Percentiles rank a stretch among this genome's conserved stretches.
These are phyloP conservation scores for Peromyscus polionotus DNA, from an alignment of 2,113 vertebrate species.

Conservation along the genomic window DNA sequence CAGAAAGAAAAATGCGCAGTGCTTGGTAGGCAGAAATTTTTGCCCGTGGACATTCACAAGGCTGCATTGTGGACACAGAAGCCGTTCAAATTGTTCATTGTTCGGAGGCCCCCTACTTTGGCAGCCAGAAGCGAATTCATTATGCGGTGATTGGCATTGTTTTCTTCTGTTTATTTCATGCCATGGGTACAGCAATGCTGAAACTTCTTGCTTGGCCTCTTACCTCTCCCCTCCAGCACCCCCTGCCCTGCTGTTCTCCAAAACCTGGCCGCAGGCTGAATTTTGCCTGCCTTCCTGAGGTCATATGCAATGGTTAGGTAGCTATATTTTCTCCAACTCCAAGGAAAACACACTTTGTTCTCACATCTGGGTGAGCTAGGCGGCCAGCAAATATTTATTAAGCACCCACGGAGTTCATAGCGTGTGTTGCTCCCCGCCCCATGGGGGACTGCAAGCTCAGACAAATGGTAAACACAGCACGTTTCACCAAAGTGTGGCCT, in stretches of 20 bases:
- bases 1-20: constrained; percentile 77
- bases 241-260: not conserved
- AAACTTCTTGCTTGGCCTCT: constrained; percentile 43
- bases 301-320: not conserved
- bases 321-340: constrained; percentile 1
- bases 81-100: constrained; percentile 83
- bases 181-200: constrained; percentile 52
- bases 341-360: constrained; percentile 33
- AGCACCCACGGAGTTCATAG: constrained; percentile 38
- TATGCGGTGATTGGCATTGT: constrained; percentile 77
- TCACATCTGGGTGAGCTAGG: constrained; percentile 21
- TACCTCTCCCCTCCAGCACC: not conserved
- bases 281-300: not conserved
- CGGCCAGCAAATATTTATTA: constrained; percentile 53
- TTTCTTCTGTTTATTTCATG: constrained; percentile 71
- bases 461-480: not conserved
- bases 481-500: not conserved
- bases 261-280: not conserved
- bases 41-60: constrained; percentile 83
- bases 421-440: not conserved
- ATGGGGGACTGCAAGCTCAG: constrained; percentile 22
- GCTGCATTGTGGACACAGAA: constrained; percentile 84
- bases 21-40: constrained; percentile 82
- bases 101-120: constrained; percentile 78
- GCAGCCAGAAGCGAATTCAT: constrained; percentile 82